Conservation (phyloP, 2,888 invertebrate genomes). For the Sminthurides aquaticus region DNA sequence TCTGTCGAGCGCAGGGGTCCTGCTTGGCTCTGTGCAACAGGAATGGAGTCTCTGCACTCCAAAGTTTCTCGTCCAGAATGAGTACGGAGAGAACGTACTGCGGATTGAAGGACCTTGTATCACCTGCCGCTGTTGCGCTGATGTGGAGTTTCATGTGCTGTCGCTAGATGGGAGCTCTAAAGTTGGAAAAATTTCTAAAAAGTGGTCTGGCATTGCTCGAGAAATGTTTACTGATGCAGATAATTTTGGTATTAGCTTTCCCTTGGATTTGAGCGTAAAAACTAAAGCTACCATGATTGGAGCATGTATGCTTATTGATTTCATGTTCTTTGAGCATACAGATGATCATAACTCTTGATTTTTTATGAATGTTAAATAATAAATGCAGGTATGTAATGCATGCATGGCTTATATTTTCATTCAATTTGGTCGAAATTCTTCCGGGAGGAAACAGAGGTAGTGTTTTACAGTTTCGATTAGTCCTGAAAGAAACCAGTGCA, state of each 20-base stretch:
- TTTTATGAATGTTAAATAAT: too few relatives aligned
- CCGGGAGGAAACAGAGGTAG: too few relatives aligned
- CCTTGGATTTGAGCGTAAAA: constrained; percentile 11
- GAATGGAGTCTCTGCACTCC: constrained; percentile 24
- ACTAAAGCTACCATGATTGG: constrained; percentile 12
- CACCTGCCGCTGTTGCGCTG: constrained; percentile 48
- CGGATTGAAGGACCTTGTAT: constrained; percentile 47
- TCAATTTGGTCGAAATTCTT: too few relatives aligned
- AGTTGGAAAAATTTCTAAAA: constrained; percentile 12
- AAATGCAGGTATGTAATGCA: too few relatives aligned
- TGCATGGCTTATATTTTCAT: too few relatives aligned
- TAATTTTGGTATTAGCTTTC: constrained; percentile 16
- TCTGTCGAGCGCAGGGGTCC: too few relatives aligned
- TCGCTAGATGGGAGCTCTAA: constrained; percentile 11
- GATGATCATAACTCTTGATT: too few relatives aligned
- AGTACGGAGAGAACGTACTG: constrained; percentile 44
- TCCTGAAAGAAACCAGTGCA: too few relatives aligned
- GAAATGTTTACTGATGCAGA: constrained; percentile 20
- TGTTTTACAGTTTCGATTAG: too few relatives aligned
- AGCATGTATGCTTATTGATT: constrained; percentile 7
- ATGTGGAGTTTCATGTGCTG: constrained; percentile 47
- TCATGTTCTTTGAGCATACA: constrained; percentile 9
- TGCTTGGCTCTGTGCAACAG: constrained; percentile 12
- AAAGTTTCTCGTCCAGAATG: constrained; percentile 44
- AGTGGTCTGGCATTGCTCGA: constrained; percentile 16